Evolutionary conservation across 2,113 vertebrate genomes (phyloP), one percentile per base, ranked within the genome.

Genomic region (Propithecus coquereli): DNA sequence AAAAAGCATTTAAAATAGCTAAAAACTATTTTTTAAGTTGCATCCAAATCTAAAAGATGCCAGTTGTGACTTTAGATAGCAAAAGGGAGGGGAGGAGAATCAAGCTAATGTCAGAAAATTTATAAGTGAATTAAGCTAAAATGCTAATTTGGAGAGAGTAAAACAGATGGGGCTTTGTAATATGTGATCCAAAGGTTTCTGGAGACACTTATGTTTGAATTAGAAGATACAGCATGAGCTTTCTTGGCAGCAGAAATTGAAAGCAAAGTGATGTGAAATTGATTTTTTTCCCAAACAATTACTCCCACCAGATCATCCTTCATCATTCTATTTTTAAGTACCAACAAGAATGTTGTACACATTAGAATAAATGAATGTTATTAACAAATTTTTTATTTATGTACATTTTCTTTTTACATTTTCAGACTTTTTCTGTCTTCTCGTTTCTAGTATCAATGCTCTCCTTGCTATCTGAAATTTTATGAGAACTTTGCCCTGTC

Each of bases 251-350:
- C 91, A 83, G 77, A 88, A 87, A 93, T 34, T 14, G 80, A 93
- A 97, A 96, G 95, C 96, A 97, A 92, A 95, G 76, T 71, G 70
- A 70, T 45, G 57, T 90, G 90, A 87, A 93, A 82, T 45, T 87
- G 52, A 94, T 76, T 91, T 94, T 73, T n/a, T 22, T 43, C 43
- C 57, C 85, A 95, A 96, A 92, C 85, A 95, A 37, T 92, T 65
- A 87, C 84, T 86, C 91, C 86, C 95, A 93, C 91, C 79, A 59
- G 82, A 32, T 66, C 92, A 27, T 7, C 83, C 45, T 74, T 76
- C 81, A 23, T 73, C 89, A 2, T 90, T 68, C 93, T 94, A 43
- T 94, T 94, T 96, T 90, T 96, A 95, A 96, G 85, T 13, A 59
- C 71, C 54, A 81, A 61, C 30, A 45, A n/a, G 82, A 91, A 59